Percentiles rank a stretch among this genome's conserved stretches.
These are phyloP conservation scores for Copidosoma aretas DNA, from an alignment of 2,888 invertebrate genomes.

Conservation along the genomic window DNA sequence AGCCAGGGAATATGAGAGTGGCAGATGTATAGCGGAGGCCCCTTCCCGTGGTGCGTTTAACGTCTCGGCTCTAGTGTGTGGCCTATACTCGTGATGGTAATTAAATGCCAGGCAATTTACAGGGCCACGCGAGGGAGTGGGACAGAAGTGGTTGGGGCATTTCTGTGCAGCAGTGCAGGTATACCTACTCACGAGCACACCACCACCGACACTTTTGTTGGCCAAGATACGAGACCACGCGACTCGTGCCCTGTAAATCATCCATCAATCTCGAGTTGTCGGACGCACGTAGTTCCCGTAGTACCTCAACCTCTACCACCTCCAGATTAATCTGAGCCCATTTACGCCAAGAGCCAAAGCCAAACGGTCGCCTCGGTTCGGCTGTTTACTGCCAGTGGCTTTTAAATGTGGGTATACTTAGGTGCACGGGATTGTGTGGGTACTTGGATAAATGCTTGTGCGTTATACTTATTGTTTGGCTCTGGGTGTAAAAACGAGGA, in stretches of 20 bases:
- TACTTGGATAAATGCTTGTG: no score
- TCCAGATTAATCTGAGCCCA: constrained; percentile 51
- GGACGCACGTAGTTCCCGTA: constrained; percentile 39
- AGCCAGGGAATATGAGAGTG: constrained; percentile 41
- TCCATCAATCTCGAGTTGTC: constrained; percentile 46
- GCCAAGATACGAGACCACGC: constrained; percentile 43
- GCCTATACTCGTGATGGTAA: constrained; percentile 61
- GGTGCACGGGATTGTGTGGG: no score
- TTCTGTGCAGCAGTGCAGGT: not conserved
- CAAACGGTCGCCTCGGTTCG: constrained; percentile 36
- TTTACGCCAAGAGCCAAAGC: constrained; percentile 45
- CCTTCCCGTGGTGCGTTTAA: constrained; percentile 47
- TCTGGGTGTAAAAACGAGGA: not conserved
- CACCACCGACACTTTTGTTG: not conserved
- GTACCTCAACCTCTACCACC: constrained; percentile 33
- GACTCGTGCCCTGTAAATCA: constrained; percentile 46
- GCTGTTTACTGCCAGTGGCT: no score
- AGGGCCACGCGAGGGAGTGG: constrained; percentile 29
- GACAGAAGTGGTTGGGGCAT: no score
- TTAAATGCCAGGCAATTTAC: constrained; percentile 62
- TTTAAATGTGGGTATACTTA: no score
- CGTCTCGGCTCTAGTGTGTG: constrained; percentile 47
- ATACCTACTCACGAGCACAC: not conserved
- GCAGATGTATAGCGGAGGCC: constrained; percentile 2
- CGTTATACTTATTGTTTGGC: no score